phyloP scores from a whole-genome alignment of 1,140 invertebrate species.

The Acyrthosiphon pisum region DNA sequence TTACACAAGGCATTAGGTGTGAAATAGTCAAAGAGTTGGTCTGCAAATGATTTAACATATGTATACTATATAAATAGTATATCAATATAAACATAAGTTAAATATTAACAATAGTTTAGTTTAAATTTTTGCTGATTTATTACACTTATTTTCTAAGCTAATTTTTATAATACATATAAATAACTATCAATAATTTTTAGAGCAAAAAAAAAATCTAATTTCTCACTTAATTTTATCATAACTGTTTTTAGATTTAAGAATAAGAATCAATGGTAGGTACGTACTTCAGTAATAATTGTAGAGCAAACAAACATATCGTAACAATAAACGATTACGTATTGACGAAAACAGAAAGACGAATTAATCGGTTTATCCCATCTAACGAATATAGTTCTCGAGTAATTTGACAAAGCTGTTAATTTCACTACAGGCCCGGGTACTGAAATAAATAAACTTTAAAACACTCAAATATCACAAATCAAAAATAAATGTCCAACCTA shows the following conservation, averaged over 20 bases:
- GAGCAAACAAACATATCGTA: background rate
- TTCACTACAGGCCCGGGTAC: background rate
- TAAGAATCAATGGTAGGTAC: background rate
- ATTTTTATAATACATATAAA: background rate
- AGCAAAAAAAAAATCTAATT: background rate
- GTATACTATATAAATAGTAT: background rate
- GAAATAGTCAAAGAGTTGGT: background rate
- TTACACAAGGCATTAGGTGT: background rate
- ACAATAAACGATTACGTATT: conserved; percentile 5
- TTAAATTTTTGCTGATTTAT: background rate
- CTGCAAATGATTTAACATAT: background rate
- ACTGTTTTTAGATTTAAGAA: background rate
- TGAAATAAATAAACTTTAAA: background rate
- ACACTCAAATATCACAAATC: background rate
- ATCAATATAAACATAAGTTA: background rate
- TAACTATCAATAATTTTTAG: no score
- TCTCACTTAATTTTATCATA: background rate
- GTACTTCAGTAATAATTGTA: background rate
- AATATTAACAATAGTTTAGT: background rate
- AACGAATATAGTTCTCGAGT: background rate
- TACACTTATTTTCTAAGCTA: background rate
- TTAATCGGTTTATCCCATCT: conserved; percentile 5
- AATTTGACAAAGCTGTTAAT: background rate
- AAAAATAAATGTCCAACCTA: background rate
- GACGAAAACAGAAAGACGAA: background rate